Evolutionary conservation across 2,888 invertebrate species (phyloP), one percentile per base, ranked within the genome.

Genomic region (Aphidoletes aphidimyza): DNA sequence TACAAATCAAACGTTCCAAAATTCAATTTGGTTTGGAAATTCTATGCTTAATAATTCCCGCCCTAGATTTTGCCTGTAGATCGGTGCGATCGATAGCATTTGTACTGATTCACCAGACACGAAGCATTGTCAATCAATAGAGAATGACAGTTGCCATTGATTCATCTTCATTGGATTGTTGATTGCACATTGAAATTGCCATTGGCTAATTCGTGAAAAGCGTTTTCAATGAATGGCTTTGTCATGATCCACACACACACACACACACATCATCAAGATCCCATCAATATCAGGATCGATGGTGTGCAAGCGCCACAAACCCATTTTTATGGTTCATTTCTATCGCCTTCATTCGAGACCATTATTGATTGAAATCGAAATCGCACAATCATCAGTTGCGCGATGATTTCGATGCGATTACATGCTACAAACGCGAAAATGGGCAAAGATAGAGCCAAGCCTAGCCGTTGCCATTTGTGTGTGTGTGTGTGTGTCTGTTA

Each of bases 351-450:
- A 54, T 26, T 69, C 30, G 17, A 11, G 3, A 1, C 11, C 11
- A 19, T 69, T n/a, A 54, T 54, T 14, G 69, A 69, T 69, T 69
- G 30, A 69, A 69, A 69, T 30, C 30, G 69, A 69, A 69, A 69
- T 14, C 69, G 69, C 26, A 26, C 2, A 54, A 54, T 22, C 26
- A 26, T 69, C 14, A 69, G 5, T 26, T 14, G 30, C n/a, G n/a
- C n/a, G n/a, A n/a, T n/a, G n/a, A n/a, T n/a, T 30, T 54, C 2
- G 22, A 22, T 22, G 54, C 22, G n/a, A n/a, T n/a, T n/a, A 5
- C 1, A 6, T 14, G 54, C 22, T 9, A 19, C 17, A 3, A 5
- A 47, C n/a, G 22, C 54, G 22, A 30, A 69, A 30, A 69, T 69
- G 69, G 69, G 30, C 69, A 54, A 22, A 22, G 26, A 54, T 8